These are phyloP conservation scores for Malurus cyaneus DNA, from an alignment of 2,113 vertebrate genomes.

Conservation along the genomic window DNA sequence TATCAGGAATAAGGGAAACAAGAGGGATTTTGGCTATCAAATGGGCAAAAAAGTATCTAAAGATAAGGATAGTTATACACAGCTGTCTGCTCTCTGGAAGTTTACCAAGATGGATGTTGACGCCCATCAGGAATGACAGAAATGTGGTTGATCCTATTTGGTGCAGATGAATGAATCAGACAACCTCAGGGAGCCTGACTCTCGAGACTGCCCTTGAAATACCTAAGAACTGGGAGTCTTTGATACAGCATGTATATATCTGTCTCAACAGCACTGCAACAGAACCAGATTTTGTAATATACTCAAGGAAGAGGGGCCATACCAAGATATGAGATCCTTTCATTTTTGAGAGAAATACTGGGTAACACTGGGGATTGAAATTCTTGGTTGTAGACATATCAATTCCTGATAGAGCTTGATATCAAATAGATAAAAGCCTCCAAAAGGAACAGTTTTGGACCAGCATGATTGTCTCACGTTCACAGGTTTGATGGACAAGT, in stretches of 20 bases:
- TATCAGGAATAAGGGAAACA: neutral
- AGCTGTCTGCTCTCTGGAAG: neutral
- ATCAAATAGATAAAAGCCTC: neutral
- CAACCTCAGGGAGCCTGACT: neutral
- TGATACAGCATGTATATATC: neutral
- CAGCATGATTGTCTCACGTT: neutral
- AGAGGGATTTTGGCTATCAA: neutral
- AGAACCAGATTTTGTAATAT: neutral
- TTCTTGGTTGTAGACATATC: neutral
- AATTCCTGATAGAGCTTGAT: neutral
- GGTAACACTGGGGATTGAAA: neutral
- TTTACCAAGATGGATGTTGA: neutral
- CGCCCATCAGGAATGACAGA: neutral
- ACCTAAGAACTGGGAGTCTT: neutral
- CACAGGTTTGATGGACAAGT: neutral
- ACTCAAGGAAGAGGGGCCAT: neutral
- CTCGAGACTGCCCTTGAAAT: neutral
- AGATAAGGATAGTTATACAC: neutral
- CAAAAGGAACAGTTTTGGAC: neutral
- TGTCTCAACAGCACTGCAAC: neutral
- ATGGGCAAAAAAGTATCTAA: neutral
- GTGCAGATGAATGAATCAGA: neutral
- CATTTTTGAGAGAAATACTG: neutral
- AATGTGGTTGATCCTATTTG: neutral
- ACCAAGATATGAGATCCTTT: neutral